phyloP scores from a whole-genome alignment of 2,113 vertebrate species.

The Ranitomeya imitator region DNA sequence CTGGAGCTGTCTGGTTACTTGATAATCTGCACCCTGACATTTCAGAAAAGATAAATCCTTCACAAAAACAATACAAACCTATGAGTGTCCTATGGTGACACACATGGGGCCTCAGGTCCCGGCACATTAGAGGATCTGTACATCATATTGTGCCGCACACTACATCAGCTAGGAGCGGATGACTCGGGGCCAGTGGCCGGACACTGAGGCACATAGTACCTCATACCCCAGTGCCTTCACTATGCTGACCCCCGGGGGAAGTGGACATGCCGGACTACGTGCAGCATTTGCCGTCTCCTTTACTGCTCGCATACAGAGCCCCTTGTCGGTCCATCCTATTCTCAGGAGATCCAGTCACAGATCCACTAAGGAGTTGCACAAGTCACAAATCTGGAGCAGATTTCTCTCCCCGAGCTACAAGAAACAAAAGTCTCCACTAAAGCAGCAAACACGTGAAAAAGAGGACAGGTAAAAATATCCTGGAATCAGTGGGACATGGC shows the following conservation, averaged over 20 bases:
- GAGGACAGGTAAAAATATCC: no score
- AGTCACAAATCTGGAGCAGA: background rate
- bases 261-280: background rate
- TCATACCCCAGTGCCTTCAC: background rate
- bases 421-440: background rate
- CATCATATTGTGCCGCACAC: no score
- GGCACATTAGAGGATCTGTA: no score
- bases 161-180: no score
- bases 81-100: no score
- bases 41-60: background rate
- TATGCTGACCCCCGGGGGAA: background rate
- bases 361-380: background rate
- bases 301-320: background rate
- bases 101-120: no score
- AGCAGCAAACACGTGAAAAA: background rate
- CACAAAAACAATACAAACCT: no score
- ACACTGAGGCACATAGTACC: background rate
- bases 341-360: background rate
- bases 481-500: no score
- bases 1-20: background rate
- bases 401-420: background rate
- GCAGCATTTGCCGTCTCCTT: background rate
- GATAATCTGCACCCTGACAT: background rate
- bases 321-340: conserved; percentile 27
- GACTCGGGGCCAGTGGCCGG: no score